Evolutionary conservation across 1,140 invertebrate genomes (phyloP).

Genomic region (Apocrypta bakeri): DNA sequence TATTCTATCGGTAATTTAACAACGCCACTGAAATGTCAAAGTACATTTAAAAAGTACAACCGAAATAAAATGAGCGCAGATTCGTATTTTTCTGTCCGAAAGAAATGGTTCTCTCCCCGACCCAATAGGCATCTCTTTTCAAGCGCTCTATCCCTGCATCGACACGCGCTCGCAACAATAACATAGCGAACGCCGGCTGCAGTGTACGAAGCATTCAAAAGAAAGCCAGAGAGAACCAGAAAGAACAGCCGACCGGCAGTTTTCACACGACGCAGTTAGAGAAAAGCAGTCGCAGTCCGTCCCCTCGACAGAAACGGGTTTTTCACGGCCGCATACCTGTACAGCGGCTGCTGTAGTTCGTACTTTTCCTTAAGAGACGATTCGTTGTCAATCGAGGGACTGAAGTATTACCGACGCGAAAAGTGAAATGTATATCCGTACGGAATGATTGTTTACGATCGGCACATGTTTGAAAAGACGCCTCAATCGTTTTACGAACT

Average conservation of each 20-base stretch:
- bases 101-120: neutral
- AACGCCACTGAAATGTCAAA: too few species aligned
- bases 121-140: neutral
- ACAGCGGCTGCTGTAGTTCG: neutral
- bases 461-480: neutral
- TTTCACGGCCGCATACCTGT: constrained; percentile 10
- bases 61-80: neutral
- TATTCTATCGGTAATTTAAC: too few species aligned
- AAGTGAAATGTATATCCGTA: constrained; percentile 37
- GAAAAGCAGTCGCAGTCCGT: neutral
- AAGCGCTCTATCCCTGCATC: neutral
- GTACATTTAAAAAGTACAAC: too few species aligned
- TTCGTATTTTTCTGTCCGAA: too few species aligned
- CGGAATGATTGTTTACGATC: constrained; percentile 6
- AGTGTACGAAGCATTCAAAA: neutral
- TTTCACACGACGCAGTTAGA: constrained; percentile 14
- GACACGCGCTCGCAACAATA: neutral
- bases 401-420: constrained; percentile 7
- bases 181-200: neutral
- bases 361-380: neutral
- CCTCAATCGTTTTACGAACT: constrained; percentile 8
- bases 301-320: constrained; percentile 31
- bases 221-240: neutral
- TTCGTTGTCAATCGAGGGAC: neutral
- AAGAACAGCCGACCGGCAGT: neutral